Evolutionary conservation across 2,113 vertebrate species (phyloP).

Genomic region (Cyrtonyx montezumae): DNA sequence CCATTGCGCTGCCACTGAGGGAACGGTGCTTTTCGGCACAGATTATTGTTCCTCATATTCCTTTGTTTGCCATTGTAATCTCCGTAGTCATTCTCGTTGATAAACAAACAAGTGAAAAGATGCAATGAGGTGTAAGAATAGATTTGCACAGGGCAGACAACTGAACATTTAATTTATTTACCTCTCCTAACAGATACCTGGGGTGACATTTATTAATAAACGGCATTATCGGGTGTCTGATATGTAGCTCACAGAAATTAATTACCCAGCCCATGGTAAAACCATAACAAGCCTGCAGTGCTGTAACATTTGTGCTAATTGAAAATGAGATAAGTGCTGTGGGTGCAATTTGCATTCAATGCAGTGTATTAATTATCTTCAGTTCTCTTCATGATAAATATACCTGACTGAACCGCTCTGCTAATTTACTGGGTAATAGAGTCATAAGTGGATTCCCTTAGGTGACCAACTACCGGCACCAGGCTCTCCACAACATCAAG

Average conservation of each 20-base stretch:
- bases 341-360: constrained; percentile 89
- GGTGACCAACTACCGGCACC: constrained; percentile 73
- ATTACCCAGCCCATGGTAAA: constrained; percentile 86
- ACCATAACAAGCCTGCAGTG: constrained; percentile 84
- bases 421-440: constrained; percentile 85
- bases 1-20: neutral
- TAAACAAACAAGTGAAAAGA: constrained; percentile 80
- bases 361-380: constrained; percentile 88
- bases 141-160: constrained; percentile 82
- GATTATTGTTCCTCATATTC: constrained; percentile 38
- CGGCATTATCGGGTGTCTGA: constrained; percentile 85
- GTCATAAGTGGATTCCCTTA: constrained; percentile 83
- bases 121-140: constrained; percentile 80
- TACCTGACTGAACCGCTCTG: constrained; percentile 85
- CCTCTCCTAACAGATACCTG: constrained; percentile 84
- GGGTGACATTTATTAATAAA: constrained; percentile 89
- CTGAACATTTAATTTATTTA: constrained; percentile 83
- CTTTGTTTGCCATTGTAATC: constrained; percentile 77
- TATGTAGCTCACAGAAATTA: constrained; percentile 86
- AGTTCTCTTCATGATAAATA: constrained; percentile 85
- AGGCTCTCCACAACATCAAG: constrained; percentile 65
- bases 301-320: constrained; percentile 87
- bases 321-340: constrained; percentile 90
- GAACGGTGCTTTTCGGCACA: neutral
- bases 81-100: constrained; percentile 64